Conservation (phyloP, 2,797 vertebrate genomes). For the Anabas testudineus region DNA sequence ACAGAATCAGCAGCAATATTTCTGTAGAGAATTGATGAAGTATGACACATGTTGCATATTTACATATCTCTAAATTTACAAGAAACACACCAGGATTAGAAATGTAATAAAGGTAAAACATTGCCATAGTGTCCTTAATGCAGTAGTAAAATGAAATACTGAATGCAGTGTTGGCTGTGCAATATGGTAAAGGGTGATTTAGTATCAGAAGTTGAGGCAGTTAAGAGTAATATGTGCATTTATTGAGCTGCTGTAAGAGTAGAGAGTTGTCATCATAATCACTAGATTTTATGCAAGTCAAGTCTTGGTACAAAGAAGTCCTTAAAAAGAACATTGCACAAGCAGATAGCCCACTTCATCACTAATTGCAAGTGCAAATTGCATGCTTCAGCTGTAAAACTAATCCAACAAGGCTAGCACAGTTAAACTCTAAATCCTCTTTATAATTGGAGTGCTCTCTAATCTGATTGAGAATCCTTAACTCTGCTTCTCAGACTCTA, state of each 20-base stretch:
- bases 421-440: constrained; percentile 32
- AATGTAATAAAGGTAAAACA: no score
- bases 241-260: background rate
- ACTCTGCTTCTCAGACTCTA: background rate
- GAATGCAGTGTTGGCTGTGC: background rate
- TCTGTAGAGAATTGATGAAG: no score
- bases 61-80: no score
- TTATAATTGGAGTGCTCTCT: constrained; percentile 44
- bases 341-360: constrained; percentile 29
- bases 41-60: no score
- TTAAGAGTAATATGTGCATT: constrained; percentile 10
- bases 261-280: constrained; percentile 8
- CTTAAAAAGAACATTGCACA: constrained; percentile 31
- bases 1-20: no score
- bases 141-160: no score
- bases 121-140: no score
- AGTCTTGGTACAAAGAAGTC: constrained; percentile 32
- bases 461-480: constrained; percentile 36
- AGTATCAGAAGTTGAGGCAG: background rate
- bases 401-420: constrained; percentile 29
- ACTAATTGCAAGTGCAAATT: constrained; percentile 41
- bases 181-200: background rate
- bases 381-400: constrained; percentile 38
- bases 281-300: constrained; percentile 7
- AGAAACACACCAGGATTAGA: background rate